Conservation (phyloP, 2,113 vertebrate species). For the Sorex araneus region DNA sequence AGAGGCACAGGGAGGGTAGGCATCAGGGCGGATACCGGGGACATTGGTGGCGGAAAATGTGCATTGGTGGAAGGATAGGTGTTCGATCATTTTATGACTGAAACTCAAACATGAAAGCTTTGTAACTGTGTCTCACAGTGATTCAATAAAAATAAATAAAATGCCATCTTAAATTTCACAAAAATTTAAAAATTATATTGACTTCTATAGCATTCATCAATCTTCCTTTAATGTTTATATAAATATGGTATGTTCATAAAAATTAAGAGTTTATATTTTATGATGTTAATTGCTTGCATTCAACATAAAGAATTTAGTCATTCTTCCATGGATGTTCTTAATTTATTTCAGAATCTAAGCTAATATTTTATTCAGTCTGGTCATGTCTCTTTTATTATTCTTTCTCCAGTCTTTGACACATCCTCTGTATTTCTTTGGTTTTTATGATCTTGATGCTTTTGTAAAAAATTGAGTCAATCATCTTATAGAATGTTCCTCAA, state of each 20-base stretch:
- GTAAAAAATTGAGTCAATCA: neutral
- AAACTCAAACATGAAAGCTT: too few species aligned
- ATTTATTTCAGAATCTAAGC: neutral
- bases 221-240: neutral
- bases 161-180: neutral
- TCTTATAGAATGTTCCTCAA: neutral
- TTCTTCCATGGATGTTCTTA: neutral
- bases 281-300: neutral
- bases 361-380: neutral
- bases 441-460: neutral
- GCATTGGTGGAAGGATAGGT: too few species aligned
- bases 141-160: too few species aligned
- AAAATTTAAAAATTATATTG: neutral
- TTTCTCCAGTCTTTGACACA: neutral
- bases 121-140: too few species aligned
- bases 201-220: neutral
- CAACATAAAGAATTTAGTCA: neutral
- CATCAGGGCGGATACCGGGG: too few species aligned
- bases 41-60: too few species aligned
- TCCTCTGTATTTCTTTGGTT: neutral
- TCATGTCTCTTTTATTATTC: neutral
- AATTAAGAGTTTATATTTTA: neutral
- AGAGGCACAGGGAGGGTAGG: too few species aligned
- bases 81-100: too few species aligned
- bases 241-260: neutral